Base-by-base conservation (phyloP, 2,888 invertebrate genomes). In the Microdon myrmicae region DNA sequence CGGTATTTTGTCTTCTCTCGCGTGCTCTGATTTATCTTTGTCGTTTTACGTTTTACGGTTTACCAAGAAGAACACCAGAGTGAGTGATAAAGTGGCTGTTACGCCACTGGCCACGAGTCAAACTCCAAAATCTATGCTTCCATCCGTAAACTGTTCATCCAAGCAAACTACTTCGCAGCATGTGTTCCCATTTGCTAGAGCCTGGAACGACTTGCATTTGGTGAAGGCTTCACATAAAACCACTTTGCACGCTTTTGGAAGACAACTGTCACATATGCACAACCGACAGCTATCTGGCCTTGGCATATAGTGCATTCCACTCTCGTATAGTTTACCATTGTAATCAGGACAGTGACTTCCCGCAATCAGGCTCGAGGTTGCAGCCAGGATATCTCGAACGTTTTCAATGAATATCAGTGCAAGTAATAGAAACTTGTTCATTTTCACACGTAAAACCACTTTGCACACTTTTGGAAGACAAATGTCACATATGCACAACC, bases 131-230 rank as follows among this genome's bases (percentile, higher is more conserved):
- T 90, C 90, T 14, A 71, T 81, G 75, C 76, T 78, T 61, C 83
- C 83, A 68, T 88, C 88, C 22, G 83, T 82, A 72, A 90, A 83
- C 38, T 89, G 88, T 73, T 92, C 89, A 73, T 93, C 92, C 72
- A 92, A 79, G 75, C 94, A 94, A 70, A 90, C 89, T 75, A 92
- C 94, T 78, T 93, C 90, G 75, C 94, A 94, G 77, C 94, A 94
- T 35, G 89, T 88, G 73, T 84, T 87, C 7, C 90, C 92, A 23
- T 88, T 88, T 71, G 85, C 88, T 3, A 92, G 92, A 28, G 90
- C 86, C 67, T 91, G 87, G 74, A 92, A 92, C 17, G 91, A 90
- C 72, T 90, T 89, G 76, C 92, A 92, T 73, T 92, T 90, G 86
- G 90, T 89, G 44, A 90, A 93, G 43, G 92, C 91, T 41, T 92